phyloP scores from a whole-genome alignment of 2,888 invertebrate species.

The Sarcophaga variegata region DNA sequence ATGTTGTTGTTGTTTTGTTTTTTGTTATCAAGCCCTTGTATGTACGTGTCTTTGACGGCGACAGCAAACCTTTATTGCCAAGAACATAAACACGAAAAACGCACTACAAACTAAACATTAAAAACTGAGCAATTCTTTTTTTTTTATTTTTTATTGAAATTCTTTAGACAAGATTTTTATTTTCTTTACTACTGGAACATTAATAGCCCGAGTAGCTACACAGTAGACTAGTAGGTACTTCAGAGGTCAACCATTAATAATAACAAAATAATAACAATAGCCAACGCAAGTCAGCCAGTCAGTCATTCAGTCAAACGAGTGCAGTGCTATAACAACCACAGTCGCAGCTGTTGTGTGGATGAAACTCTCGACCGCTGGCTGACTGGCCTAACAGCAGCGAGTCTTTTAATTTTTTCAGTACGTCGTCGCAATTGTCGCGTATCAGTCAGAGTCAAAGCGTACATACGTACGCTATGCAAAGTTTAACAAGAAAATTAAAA shows the following conservation, averaged over 20 bases:
- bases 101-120: not conserved
- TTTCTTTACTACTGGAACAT: constrained; percentile 9
- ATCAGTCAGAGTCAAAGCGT: constrained; percentile 52
- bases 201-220: not conserved
- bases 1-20: not conserved
- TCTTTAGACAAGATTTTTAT: constrained; percentile 45
- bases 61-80: constrained; percentile 32
- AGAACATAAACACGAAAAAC: constrained; percentile 30
- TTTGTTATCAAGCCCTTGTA: constrained; percentile 42
- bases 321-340: not conserved
- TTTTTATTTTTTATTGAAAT: not conserved
- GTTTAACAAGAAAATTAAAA: not conserved
- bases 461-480: not conserved
- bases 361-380: constrained; percentile 34
- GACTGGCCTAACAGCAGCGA: constrained; percentile 11
- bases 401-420: constrained; percentile 48
- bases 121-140: not conserved
- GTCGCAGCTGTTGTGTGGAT: not conserved
- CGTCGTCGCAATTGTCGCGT: constrained; percentile 64
- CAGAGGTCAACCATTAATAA: constrained; percentile 66
- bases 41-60: constrained; percentile 31
- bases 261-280: constrained; percentile 27
- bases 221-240: constrained; percentile 55
- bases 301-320: not conserved
- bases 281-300: not conserved